A percentile compares a stretch with the other conserved stretches of the same genome.
Conservation (phyloP, 2,888 invertebrate genomes). For the Lasius platythorax region DNA sequence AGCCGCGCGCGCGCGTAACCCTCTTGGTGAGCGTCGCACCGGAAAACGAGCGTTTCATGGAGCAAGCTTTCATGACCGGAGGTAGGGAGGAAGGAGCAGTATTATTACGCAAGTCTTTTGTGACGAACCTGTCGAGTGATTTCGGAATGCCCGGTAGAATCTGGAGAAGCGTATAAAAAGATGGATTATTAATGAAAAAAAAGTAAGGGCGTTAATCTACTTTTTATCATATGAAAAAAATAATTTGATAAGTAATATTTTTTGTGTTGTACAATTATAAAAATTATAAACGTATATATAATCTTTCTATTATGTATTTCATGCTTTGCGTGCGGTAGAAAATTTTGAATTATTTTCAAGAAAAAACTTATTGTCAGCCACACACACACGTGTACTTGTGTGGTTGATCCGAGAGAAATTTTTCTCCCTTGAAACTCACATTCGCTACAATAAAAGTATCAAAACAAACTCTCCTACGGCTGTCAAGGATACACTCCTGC, state of each 20-base stretch:
- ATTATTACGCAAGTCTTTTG: conserved; percentile 8
- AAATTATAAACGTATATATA: background rate
- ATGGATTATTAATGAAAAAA: background rate
- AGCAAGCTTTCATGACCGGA: background rate
- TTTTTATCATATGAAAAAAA: background rate
- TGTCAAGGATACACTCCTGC: conserved; percentile 15
- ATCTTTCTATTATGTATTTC: background rate
- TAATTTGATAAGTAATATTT: background rate
- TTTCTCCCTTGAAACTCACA: background rate
- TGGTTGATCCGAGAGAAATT: background rate
- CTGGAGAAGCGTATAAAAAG: too few species aligned
- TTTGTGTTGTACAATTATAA: too few species aligned
- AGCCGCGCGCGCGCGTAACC: conserved; percentile 27
- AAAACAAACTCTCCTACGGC: background rate
- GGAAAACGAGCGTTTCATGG: conserved; percentile 47
- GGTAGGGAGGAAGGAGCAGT: too few species aligned
- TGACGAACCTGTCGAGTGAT: background rate
- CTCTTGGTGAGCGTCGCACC: conserved; percentile 10
- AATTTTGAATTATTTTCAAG: conserved; percentile 36
- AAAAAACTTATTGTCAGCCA: background rate
- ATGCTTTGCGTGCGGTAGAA: background rate
- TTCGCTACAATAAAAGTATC: conserved; percentile 11
- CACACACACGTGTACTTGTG: background rate
- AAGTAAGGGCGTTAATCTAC: background rate
- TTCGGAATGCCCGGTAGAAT: background rate